Percentiles rank a stretch among this genome's conserved stretches.
phyloP scores from a whole-genome alignment of 2,888 invertebrate species.

The Luperina nickerlii region DNA sequence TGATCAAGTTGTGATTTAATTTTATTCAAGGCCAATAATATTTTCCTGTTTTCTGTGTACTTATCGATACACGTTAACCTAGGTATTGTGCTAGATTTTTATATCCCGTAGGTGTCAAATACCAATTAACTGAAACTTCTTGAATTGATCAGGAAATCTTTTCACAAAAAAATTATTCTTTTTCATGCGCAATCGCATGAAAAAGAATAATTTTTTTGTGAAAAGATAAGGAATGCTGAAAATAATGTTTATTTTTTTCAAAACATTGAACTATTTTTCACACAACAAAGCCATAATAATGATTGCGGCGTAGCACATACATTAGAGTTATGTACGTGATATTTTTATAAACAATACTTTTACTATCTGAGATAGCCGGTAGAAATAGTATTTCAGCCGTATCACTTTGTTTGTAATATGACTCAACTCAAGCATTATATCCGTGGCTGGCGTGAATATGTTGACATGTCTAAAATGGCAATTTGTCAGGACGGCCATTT shows the following conservation, averaged over 20 bases:
- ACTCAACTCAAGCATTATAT: conserved; percentile 22
- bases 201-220: no score
- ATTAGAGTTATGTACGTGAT: conserved; percentile 14
- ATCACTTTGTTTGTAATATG: conserved; percentile 22
- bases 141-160: background rate
- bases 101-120: background rate
- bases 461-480: no score
- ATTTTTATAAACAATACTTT: conserved; percentile 22
- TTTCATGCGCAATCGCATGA: no score
- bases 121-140: background rate
- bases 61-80: background rate
- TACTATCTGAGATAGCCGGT: conserved; percentile 8
- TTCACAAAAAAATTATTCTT: background rate
- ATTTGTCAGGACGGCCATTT: no score
- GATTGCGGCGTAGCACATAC: background rate
- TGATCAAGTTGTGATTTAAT: background rate
- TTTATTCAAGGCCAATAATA: background rate
- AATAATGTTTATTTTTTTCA: background rate
- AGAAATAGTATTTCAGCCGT: conserved; percentile 5
- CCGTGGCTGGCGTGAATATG: no score
- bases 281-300: conserved; percentile 5
- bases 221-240: background rate
- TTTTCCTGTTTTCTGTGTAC: background rate
- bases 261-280: background rate
- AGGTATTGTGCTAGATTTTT: background rate